Conservation (phyloP, 2,888 invertebrate genomes). For the Heliconius ismenius region DNA sequence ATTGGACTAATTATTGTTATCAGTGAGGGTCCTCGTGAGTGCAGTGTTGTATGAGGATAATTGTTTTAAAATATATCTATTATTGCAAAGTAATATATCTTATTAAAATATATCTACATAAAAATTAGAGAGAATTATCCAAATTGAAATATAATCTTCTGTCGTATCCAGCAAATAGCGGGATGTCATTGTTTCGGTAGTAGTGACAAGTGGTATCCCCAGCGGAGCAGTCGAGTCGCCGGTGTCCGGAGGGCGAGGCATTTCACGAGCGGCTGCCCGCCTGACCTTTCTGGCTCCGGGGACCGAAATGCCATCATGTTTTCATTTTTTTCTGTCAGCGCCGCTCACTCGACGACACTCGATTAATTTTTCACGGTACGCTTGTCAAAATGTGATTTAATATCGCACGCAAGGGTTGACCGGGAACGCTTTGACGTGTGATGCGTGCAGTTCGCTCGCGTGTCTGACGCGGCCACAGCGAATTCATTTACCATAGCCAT, state of each 20-base stretch:
- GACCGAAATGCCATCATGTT: slow-evolving; percentile 79
- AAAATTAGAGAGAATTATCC: background rate
- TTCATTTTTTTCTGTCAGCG: slow-evolving; percentile 65
- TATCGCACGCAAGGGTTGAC: slow-evolving; percentile 68
- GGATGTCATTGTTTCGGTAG: slow-evolving; percentile 46
- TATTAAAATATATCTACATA: too few species aligned
- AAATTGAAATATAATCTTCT: slow-evolving; percentile 29
- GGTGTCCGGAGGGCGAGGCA: slow-evolving; percentile 66
- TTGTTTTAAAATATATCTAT: background rate
- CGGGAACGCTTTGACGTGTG: slow-evolving; percentile 72
- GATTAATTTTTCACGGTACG: slow-evolving; percentile 82
- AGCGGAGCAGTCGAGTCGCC: slow-evolving; percentile 57
- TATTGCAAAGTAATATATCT: too few species aligned
- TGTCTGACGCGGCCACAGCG: slow-evolving; percentile 31
- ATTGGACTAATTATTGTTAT: slow-evolving; percentile 61
- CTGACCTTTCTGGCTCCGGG: slow-evolving; percentile 76
- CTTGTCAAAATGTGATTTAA: slow-evolving; percentile 82
- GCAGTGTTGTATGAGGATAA: slow-evolving; percentile 29
- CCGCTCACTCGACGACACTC: slow-evolving; percentile 75
- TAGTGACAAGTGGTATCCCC: slow-evolving; percentile 54
- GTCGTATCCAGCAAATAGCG: slow-evolving; percentile 39
- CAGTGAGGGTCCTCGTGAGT: slow-evolving; percentile 34
- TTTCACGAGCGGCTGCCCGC: slow-evolving; percentile 76
- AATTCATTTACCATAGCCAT: slow-evolving; percentile 41
- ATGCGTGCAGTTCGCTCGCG: slow-evolving; percentile 56